A percentile compares a stretch with the other conserved stretches of the same genome.
These are phyloP conservation scores for Decapterus maruadsi DNA, from an alignment of 2,797 vertebrate genomes.

Conservation along the genomic window DNA sequence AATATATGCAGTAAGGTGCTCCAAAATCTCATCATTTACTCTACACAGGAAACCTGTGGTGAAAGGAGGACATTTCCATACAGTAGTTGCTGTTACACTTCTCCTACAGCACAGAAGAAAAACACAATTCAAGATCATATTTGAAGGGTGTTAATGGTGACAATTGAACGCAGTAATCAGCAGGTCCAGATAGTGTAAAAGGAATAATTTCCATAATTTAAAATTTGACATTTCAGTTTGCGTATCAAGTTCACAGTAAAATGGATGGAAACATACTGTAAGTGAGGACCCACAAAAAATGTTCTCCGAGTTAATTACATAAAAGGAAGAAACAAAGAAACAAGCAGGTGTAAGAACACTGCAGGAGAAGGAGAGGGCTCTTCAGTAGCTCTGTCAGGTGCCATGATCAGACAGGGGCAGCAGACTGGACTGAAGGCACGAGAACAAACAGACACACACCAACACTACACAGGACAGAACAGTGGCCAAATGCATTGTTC, in stretches of 20 bases:
- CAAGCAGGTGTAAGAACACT: slow-evolving; percentile 17
- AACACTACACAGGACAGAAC: background rate
- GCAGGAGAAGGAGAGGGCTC: background rate
- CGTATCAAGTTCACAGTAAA: background rate
- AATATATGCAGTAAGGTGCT: slow-evolving; percentile 42
- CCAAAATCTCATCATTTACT: slow-evolving; percentile 39
- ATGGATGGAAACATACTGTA: background rate
- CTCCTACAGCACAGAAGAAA: background rate
- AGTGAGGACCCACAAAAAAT: slow-evolving; percentile 7
- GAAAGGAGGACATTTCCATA: slow-evolving; percentile 7
- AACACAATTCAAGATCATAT: background rate
- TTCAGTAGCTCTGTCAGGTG: slow-evolving; percentile 5
- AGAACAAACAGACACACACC: background rate
- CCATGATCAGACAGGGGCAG: slow-evolving; percentile 8
- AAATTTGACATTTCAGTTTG: slow-evolving; percentile 26
- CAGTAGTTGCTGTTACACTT: slow-evolving; percentile 1
- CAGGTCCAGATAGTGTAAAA: background rate
- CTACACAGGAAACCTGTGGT: slow-evolving; percentile 20
- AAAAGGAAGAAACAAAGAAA: slow-evolving; percentile 5
- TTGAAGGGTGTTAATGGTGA: background rate
- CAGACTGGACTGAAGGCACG: slow-evolving; percentile 8
- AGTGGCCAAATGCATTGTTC: background rate
- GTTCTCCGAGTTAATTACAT: background rate
- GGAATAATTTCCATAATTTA: slow-evolving; percentile 29
- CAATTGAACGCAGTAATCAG: slow-evolving; percentile 9